Percentiles rank a stretch among this genome's conserved stretches.
These are phyloP conservation scores for Solea senegalensis DNA, from an alignment of 2,113 vertebrate genomes.

Conservation along the genomic window DNA sequence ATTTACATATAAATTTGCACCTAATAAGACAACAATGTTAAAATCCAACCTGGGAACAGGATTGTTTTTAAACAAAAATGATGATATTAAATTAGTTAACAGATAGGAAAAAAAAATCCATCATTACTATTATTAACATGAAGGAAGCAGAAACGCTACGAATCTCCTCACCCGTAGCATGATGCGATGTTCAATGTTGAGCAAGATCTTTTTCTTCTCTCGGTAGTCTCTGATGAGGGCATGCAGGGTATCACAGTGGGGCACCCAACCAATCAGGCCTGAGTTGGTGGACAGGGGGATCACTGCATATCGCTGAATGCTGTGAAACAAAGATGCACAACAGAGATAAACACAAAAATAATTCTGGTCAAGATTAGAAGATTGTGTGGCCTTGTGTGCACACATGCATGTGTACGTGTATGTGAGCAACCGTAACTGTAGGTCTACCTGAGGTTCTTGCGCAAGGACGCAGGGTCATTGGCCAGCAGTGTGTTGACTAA, in stretches of 20 bases:
- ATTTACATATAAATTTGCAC: conserved; percentile 15
- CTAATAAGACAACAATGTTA: not conserved
- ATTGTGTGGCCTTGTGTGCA: not conserved
- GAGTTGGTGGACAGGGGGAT: conserved; percentile 98
- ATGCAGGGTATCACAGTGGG: conserved; percentile 96
- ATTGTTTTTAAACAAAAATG: not conserved
- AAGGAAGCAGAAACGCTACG: not conserved
- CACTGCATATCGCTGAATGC: conserved; percentile 97
- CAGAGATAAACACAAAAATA: not conserved
- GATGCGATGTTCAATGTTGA: conserved; percentile 99
- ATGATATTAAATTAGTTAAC: not conserved
- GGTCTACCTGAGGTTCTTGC: conserved; percentile 94
- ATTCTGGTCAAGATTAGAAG: not conserved
- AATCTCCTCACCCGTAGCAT: conserved; percentile 89
- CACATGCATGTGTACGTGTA: not conserved
- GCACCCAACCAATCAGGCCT: conserved; percentile 97
- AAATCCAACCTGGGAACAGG: not conserved
- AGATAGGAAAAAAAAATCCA: not conserved
- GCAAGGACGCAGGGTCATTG: conserved; percentile 96
- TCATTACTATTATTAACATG: not conserved
- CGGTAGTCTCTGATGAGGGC: conserved; percentile 98
- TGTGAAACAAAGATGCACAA: conserved; percentile 49
- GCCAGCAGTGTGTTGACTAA: conserved; percentile 97
- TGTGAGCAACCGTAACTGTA: not conserved
- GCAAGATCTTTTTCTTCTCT: conserved; percentile 98